Conservation (phyloP, 2,113 vertebrate species). For the Sclerurus mexicanus region DNA sequence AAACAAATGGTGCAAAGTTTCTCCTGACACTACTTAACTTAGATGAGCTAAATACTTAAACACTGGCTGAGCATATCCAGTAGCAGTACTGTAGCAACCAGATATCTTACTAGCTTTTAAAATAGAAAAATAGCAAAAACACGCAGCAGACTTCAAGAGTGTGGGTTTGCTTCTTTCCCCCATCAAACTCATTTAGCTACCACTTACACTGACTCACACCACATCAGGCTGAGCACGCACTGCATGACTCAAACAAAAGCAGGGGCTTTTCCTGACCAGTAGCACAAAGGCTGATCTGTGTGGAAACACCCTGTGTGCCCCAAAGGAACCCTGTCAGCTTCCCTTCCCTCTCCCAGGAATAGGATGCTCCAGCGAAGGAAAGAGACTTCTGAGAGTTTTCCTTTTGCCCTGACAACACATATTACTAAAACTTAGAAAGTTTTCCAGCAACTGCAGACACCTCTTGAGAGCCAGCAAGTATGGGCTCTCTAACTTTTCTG, state of each 20-base stretch:
- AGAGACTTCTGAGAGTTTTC: not conserved
- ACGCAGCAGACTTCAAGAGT: not conserved
- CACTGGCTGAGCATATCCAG: not conserved
- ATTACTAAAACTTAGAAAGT: not conserved
- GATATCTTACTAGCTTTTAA: not conserved
- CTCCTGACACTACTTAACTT: constrained; percentile 1
- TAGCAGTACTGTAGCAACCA: not conserved
- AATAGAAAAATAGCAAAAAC: not conserved
- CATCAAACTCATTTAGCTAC: not conserved
- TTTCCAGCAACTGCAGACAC: not conserved
- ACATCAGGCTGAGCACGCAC: rapidly evolving
- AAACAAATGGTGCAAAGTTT: constrained; percentile 43
- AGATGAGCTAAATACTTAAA: constrained; percentile 24
- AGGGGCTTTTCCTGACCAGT: not conserved
- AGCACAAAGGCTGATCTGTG: not conserved
- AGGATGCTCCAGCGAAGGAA: not conserved
- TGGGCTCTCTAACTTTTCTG: not conserved
- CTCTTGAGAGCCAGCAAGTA: not conserved
- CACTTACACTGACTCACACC: not conserved
- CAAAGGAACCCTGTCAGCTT: not conserved
- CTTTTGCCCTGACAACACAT: not conserved
- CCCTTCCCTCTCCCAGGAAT: not conserved
- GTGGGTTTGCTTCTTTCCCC: not conserved
- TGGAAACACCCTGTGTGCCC: not conserved
- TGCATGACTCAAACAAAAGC: not conserved